phyloP scores from a whole-genome alignment of 1,140 invertebrate genomes.

The Drosophila pectinifera region DNA sequence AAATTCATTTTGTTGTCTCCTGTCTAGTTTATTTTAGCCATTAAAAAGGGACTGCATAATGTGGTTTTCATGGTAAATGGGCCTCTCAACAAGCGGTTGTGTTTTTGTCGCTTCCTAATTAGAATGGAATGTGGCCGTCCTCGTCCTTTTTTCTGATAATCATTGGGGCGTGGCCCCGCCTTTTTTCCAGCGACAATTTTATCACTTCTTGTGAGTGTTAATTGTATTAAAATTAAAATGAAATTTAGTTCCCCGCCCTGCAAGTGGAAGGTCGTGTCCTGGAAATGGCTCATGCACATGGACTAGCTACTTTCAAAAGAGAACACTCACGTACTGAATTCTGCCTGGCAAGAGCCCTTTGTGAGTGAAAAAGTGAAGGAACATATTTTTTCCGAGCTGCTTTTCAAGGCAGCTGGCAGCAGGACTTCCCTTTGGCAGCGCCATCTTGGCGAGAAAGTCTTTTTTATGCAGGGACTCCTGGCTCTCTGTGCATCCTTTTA shows the following conservation, averaged over 20 bases:
- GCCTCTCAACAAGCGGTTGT: conserved; percentile 56
- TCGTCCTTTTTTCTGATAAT: conserved; percentile 9
- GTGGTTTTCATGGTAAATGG: conserved; percentile 58
- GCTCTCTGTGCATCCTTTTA: conserved; percentile 8
- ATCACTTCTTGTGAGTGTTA: conserved; percentile 17
- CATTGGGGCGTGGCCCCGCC: conserved; percentile 45
- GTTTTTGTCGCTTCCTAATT: conserved; percentile 56
- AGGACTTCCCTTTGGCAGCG: conserved; percentile 6
- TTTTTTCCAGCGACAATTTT: conserved; percentile 1
- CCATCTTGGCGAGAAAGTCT: neutral
- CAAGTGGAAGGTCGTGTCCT: conserved; percentile 19
- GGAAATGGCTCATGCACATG: conserved; percentile 36
- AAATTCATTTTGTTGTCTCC: conserved; percentile 8
- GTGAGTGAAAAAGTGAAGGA: neutral
- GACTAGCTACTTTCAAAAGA: conserved; percentile 15
- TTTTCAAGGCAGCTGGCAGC: conserved; percentile 16
- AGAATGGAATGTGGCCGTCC: conserved; percentile 32
- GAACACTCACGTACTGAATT: conserved; percentile 2
- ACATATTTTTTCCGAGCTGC: conserved; percentile 22
- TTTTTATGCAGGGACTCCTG: conserved; percentile 2
- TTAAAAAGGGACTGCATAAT: conserved; percentile 57
- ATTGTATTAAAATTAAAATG: conserved; percentile 51
- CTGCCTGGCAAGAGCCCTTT: conserved; percentile 9
- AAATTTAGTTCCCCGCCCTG: conserved; percentile 16
- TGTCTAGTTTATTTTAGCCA: conserved; percentile 30